phyloP scores from a whole-genome alignment of 2,888 invertebrate species.

The Drosophila stalkeri region DNA sequence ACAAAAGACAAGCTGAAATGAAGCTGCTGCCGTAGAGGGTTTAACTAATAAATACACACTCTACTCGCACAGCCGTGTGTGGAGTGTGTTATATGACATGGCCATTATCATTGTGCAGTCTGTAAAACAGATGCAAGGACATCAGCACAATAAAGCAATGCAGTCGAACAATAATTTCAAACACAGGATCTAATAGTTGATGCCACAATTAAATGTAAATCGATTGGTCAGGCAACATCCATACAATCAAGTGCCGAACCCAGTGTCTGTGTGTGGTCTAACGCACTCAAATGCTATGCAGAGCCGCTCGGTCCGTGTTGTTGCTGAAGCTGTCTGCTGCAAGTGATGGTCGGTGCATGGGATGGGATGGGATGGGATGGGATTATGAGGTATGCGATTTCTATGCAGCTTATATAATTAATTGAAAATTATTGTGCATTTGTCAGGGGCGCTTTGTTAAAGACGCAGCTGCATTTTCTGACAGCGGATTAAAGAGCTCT shows the following conservation, averaged over 20 bases:
- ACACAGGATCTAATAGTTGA: conserved; percentile 67
- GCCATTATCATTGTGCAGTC: conserved; percentile 47
- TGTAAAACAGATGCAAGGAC: conserved; percentile 39
- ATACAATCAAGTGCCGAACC: conserved; percentile 25
- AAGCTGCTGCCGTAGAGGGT: conserved; percentile 65
- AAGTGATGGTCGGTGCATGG: conserved; percentile 24
- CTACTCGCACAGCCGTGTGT: conserved; percentile 6
- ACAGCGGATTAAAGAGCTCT: conserved; percentile 17
- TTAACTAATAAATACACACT: conserved; percentile 73
- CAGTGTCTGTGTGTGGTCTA: conserved; percentile 6
- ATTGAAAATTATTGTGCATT: conserved; percentile 60
- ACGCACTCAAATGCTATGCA: conserved; percentile 42
- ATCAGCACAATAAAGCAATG: conserved; percentile 43
- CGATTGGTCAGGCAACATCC: conserved; percentile 53
- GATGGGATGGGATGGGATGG: too few relatives aligned
- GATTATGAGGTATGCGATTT: conserved; percentile 5
- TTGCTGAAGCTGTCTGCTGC: conserved; percentile 29
- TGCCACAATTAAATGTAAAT: conserved; percentile 78
- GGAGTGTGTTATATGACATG: conserved; percentile 45
- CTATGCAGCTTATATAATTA: conserved; percentile 49
- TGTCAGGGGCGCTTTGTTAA: conserved; percentile 40
- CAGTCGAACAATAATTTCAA: conserved; percentile 70
- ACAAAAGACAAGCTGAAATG: conserved; percentile 64
- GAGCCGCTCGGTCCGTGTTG: conserved; percentile 2
- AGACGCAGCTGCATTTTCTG: conserved; percentile 25